Conservation (phyloP, 2,888 invertebrate genomes). For the Eristalis tenax region DNA sequence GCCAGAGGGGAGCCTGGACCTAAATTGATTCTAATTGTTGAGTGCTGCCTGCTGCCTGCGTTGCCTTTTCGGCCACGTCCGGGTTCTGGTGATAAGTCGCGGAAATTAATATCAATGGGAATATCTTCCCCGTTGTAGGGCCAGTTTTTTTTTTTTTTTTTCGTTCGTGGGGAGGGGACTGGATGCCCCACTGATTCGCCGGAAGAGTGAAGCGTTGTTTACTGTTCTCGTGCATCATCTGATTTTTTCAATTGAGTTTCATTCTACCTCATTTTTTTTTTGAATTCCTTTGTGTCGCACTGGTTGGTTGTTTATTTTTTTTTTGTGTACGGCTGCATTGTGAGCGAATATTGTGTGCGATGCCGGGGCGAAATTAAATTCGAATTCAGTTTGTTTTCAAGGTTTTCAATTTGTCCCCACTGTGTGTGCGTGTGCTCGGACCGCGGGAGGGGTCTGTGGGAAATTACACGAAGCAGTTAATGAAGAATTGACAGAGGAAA, state of each 20-base stretch:
- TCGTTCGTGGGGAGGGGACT: neutral
- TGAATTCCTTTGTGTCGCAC: neutral
- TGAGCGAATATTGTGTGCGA: neutral
- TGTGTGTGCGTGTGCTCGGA: neutral
- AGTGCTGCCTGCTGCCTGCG: slow-evolving; percentile 40
- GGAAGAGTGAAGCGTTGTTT: neutral
- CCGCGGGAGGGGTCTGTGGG: neutral
- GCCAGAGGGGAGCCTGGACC: neutral
- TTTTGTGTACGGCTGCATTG: neutral
- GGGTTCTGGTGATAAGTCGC: slow-evolving; percentile 40
- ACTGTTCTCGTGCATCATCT: neutral
- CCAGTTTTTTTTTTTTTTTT: neutral
- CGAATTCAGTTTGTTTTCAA: neutral
- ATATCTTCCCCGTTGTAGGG: neutral
- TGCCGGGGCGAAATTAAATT: neutral
- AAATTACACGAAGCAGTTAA: neutral
- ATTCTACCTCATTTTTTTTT: neutral
- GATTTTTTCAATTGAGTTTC: neutral
- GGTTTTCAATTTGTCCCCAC: neutral
- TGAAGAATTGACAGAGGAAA: neutral
- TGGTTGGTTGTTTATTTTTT: neutral
- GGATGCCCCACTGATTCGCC: neutral
- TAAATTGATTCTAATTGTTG: slow-evolving; percentile 47
- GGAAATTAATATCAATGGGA: slow-evolving; percentile 33
- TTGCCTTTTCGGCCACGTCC: neutral